Evolutionary conservation across 2,113 vertebrate species (phyloP).

Genomic region (Phaetusa simplex): DNA sequence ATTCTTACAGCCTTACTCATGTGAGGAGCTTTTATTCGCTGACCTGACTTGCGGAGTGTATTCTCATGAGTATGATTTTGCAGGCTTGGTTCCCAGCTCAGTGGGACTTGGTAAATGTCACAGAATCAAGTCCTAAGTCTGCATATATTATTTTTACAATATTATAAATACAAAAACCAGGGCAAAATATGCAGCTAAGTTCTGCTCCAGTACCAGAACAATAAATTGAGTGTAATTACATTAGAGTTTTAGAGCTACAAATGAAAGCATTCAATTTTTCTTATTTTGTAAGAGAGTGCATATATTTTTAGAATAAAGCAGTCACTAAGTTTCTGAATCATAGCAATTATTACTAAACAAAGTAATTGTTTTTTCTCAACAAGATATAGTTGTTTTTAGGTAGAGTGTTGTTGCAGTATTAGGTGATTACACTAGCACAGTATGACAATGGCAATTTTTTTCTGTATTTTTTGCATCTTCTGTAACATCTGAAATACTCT

Average conservation of each 20-base stretch:
- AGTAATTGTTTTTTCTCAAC: neutral
- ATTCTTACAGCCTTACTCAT: conserved; percentile 44
- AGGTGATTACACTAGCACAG: neutral
- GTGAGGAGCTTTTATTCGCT: neutral
- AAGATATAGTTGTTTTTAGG: neutral
- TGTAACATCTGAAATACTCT: neutral
- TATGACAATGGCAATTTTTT: neutral
- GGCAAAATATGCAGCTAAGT: neutral
- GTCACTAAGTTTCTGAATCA: neutral
- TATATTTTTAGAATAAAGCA: neutral
- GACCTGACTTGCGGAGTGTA: neutral
- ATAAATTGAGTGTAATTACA: neutral
- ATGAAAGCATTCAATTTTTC: neutral
- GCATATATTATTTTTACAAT: neutral
- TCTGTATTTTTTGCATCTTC: neutral
- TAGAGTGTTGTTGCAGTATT: neutral
- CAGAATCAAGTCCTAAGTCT: neutral
- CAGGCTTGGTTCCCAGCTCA: neutral
- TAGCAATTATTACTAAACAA: neutral
- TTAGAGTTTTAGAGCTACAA: neutral
- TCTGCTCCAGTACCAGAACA: neutral
- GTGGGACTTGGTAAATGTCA: conserved; percentile 10
- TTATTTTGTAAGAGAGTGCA: neutral
- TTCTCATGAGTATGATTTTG: neutral
- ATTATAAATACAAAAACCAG: neutral